Base-by-base conservation (phyloP, 2,888 invertebrate genomes). In the Philereme transversata region DNA sequence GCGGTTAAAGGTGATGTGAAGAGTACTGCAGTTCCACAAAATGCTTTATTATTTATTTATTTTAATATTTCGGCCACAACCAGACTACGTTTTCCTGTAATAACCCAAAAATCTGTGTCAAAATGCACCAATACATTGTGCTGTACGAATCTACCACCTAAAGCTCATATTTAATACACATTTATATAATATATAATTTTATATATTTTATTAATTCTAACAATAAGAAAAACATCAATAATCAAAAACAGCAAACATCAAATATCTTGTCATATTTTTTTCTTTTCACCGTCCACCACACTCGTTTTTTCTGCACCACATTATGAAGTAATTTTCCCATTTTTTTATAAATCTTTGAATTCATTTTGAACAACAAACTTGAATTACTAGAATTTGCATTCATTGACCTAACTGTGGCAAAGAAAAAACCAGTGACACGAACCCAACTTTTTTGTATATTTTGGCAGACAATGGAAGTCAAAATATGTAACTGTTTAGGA, bases 101-200 rank as follows among this genome's bases (percentile, higher is more conserved):
- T 51, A 7, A 57, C 45, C 50, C 45, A 9, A 35, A 6, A 11
- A 33, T 51, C 22, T 11, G 36, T 57, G 49, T 46, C 51, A 45
- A 60, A 47, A 54, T 49, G 51, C 60, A 60, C 56, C 49, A 53
- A 44, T 41, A 56, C 33, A 61, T 61, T 53, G 61, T 57, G 61
- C 61, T 61, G 40, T 41, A 46, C 49, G 46, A 43, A 51, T 36
- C 60, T 61, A 61, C 41, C 9, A 35, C 8, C 57, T 57, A 53
- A 53, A 57, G 50, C 57, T 61, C 57, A 36, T 49, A 53, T 53
- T 46, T 46, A 48, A 45, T 57, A 60, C 51, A 60, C 56, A 49
- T 51, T 51, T 50, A 53, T 50, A 34, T 40, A n/a, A 38, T 38
- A 5, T n/a, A n/a, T 22, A 40, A 40, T 40, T 40, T 40, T 40